These are phyloP conservation scores for Phanerotoma sp. DNA, from an alignment of 2,888 invertebrate species.

Conservation along the genomic window DNA sequence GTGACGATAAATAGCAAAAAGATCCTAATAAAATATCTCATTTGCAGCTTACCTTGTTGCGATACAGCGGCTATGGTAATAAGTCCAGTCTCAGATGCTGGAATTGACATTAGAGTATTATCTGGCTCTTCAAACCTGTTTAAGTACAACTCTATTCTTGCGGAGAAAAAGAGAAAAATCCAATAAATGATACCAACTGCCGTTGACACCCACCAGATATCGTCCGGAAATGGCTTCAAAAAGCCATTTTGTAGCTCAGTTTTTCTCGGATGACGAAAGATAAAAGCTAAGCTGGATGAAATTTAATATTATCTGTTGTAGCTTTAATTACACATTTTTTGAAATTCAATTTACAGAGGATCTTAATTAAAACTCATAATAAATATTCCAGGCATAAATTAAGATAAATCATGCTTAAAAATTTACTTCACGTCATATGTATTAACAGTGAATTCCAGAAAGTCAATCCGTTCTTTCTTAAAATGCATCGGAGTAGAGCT, in stretches of 20 bases:
- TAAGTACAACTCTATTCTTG: constrained; percentile 33
- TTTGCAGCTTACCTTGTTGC: constrained; percentile 54
- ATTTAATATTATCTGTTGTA: too few species aligned
- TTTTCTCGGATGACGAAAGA: constrained; percentile 69
- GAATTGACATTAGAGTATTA: constrained; percentile 25
- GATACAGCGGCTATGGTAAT: constrained; percentile 57
- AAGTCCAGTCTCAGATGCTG: constrained; percentile 44
- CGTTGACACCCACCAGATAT: constrained; percentile 63
- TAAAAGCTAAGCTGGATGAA: constrained; percentile 63
- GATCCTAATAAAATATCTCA: not conserved
- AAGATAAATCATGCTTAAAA: too few species aligned
- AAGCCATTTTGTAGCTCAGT: constrained; percentile 65
- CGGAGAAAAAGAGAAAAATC: constrained; percentile 35
- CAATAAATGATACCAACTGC: constrained; percentile 41
- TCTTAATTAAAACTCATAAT: not conserved
- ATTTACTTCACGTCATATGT: constrained; percentile 66
- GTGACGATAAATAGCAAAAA: not conserved
- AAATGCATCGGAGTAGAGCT: constrained; percentile 69
- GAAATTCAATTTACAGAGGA: not conserved
- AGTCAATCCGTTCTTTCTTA: constrained; percentile 62
- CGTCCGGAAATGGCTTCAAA: constrained; percentile 63
- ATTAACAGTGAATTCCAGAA: constrained; percentile 64
- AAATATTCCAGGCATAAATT: too few species aligned
- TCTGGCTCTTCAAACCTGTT: not conserved
- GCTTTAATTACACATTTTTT: not conserved